These are phyloP conservation scores for Halcyon smyrnensis DNA, from an alignment of 2,797 vertebrate species.

Conservation along the genomic window DNA sequence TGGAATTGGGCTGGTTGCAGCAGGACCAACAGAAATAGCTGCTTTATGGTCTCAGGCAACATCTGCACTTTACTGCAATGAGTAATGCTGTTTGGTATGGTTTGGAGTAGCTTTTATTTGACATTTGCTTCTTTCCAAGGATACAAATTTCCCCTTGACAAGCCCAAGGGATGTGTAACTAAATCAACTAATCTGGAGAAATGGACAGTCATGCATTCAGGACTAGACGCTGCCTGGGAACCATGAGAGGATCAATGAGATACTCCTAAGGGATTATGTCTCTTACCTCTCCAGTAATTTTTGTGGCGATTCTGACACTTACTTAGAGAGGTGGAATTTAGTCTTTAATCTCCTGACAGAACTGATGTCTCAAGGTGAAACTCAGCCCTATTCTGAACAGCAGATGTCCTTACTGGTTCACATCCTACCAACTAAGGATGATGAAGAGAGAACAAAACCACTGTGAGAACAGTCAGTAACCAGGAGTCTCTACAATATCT, in stretches of 20 bases:
- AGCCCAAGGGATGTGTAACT: conserved; percentile 29
- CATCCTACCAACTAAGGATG: neutral
- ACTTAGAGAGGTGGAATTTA: conserved; percentile 49
- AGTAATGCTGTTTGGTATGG: neutral
- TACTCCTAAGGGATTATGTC: conserved; percentile 48
- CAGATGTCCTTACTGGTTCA: neutral
- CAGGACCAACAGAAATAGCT: neutral
- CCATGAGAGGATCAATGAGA: conserved; percentile 33
- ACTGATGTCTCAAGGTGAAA: conserved; percentile 38
- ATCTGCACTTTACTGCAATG: neutral
- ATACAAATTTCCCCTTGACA: conserved; percentile 3
- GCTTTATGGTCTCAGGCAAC: neutral
- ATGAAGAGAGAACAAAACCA: neutral
- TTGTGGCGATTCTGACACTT: conserved; percentile 48
- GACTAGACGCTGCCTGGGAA: neutral
- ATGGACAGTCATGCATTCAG: neutral
- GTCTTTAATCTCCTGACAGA: conserved; percentile 54
- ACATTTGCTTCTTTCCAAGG: conserved; percentile 31
- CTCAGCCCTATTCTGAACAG: neutral
- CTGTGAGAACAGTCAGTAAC: neutral
- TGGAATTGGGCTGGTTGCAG: neutral
- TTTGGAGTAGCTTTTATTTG: conserved; percentile 14
- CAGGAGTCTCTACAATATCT: neutral
- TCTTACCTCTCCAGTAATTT: conserved; percentile 53
- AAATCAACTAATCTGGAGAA: conserved; percentile 35